Conservation (phyloP, 2,113 vertebrate species). For the Sigmodon hispidus region DNA sequence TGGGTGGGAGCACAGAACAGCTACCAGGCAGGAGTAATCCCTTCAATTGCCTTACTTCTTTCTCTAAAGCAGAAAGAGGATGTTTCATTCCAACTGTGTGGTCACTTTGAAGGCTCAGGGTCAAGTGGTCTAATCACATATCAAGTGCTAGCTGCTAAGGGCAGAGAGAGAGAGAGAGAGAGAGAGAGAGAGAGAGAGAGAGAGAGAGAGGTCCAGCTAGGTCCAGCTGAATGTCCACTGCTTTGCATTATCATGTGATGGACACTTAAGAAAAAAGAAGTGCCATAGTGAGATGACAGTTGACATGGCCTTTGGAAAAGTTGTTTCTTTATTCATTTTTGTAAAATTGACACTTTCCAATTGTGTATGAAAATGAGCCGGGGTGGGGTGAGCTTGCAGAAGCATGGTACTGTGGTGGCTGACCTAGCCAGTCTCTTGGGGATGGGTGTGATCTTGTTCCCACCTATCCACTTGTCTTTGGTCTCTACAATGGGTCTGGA, state of each 20-base stretch:
- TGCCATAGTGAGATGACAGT: neutral
- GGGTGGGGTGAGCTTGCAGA: too few relatives aligned
- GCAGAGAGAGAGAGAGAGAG: neutral
- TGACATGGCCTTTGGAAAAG: constrained; percentile 28
- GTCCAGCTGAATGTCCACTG: neutral
- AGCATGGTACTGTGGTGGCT: neutral
- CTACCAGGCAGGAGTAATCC: neutral
- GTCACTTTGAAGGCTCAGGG: neutral
- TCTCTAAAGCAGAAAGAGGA: neutral
- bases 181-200: too few relatives aligned
- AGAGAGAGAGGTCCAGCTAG: too few relatives aligned
- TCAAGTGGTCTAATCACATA: neutral
- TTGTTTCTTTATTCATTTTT: neutral
- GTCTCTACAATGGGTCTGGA: neutral
- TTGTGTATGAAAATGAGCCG: neutral
- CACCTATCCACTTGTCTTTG: neutral
- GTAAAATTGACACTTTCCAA: neutral
- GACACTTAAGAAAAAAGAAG: neutral
- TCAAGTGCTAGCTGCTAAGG: neutral
- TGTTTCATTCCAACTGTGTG: too few relatives aligned
- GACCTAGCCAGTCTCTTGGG: neutral
- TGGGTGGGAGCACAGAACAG: neutral
- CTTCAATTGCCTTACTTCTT: neutral
- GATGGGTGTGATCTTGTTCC: rapidly evolving
- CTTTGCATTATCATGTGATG: neutral